These are phyloP conservation scores for Melanotaenia duboulayi DNA, from an alignment of 2,113 vertebrate species.

Conservation along the genomic window DNA sequence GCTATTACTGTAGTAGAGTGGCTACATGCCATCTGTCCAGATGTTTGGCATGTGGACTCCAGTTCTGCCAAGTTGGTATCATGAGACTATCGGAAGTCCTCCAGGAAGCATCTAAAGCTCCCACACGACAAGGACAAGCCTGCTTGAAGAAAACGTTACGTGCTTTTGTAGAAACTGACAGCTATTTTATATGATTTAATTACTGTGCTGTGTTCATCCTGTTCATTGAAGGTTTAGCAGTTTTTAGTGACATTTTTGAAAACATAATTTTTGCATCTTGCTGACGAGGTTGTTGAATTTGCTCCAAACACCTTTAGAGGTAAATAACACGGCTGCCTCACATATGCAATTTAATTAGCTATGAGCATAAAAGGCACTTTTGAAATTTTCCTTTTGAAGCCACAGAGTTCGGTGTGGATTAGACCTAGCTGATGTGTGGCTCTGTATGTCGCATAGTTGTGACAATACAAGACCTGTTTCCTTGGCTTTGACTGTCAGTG, in stretches of 20 bases:
- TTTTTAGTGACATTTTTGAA: conserved; percentile 11
- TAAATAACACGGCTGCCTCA: conserved; percentile 27
- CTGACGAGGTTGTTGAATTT: conserved; percentile 40
- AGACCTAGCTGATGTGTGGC: conserved; percentile 41
- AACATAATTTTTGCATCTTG: conserved; percentile 30
- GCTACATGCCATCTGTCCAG: conserved; percentile 75
- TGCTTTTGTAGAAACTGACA: background rate
- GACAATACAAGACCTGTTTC: conserved; percentile 49
- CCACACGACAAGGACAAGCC: conserved; percentile 56
- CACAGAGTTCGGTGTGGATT: conserved; percentile 45
- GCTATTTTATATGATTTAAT: conserved; percentile 1
- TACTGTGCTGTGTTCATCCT: background rate
- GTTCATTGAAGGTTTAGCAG: background rate
- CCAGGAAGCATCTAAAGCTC: conserved; percentile 47
- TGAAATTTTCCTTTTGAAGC: conserved; percentile 53
- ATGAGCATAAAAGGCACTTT: conserved; percentile 47
- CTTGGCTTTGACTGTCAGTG: conserved; percentile 62
- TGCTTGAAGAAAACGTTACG: background rate
- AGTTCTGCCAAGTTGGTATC: conserved; percentile 68
- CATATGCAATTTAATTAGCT: conserved; percentile 41
- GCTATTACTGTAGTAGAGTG: conserved; percentile 69
- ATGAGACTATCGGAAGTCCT: conserved; percentile 46
- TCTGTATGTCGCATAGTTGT: conserved; percentile 40
- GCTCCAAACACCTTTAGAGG: conserved; percentile 30
- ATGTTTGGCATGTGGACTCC: conserved; percentile 73